phyloP scores from a whole-genome alignment of 2,113 vertebrate genomes.

The Elaphurus davidianus region DNA sequence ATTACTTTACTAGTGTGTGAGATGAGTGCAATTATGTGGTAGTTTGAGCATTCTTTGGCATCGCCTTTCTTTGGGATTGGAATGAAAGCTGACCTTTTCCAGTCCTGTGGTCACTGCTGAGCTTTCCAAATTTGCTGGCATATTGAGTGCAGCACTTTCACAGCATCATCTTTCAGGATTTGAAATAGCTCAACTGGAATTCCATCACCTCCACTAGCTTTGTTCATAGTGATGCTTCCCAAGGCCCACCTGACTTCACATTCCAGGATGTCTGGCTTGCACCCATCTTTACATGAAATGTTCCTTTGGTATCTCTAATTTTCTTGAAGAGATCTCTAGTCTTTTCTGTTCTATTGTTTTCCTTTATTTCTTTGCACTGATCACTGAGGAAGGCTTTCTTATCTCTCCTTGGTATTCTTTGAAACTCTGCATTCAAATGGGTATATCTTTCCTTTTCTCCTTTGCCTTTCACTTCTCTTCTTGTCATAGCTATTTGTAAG shows the following conservation, averaged over 20 bases:
- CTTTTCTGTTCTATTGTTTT: background rate
- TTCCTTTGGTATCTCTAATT: background rate
- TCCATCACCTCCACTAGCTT: background rate
- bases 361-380: background rate
- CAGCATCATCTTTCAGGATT: background rate
- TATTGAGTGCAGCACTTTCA: background rate
- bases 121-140: background rate
- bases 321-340: background rate
- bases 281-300: background rate
- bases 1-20: background rate
- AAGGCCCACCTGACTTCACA: background rate
- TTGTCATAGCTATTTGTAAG: background rate
- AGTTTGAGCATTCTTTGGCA: background rate
- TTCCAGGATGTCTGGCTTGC: fast-evolving
- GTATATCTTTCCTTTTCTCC: background rate
- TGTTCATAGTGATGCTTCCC: background rate
- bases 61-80: background rate
- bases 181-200: background rate
- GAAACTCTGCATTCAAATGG: background rate
- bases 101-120: background rate
- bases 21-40: background rate
- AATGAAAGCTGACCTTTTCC: background rate
- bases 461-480: background rate
- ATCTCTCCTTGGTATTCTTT: background rate
- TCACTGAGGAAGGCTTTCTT: background rate